A percentile compares a stretch with the other conserved stretches of the same genome.
These are phyloP conservation scores for Rhinophrynus dorsalis DNA, from an alignment of 2,797 vertebrate species.

Conservation along the genomic window DNA sequence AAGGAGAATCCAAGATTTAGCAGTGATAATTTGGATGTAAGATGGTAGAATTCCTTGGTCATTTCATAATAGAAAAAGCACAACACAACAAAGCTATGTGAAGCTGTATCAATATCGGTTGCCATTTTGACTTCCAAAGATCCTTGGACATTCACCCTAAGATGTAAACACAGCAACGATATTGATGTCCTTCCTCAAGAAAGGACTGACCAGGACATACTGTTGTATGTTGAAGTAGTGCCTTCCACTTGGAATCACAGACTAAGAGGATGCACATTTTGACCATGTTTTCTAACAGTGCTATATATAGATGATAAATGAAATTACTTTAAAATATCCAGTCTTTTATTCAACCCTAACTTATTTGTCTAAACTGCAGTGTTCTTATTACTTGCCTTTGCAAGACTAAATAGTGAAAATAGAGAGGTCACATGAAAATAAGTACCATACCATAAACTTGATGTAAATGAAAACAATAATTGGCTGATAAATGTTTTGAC, in stretches of 20 bases:
- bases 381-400: slow-evolving; percentile 65
- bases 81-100: slow-evolving; percentile 60
- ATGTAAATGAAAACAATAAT: not conserved
- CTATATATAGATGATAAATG: slow-evolving; percentile 62
- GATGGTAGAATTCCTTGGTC: not conserved
- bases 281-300: slow-evolving; percentile 58
- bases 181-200: slow-evolving; percentile 48
- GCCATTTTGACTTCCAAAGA: slow-evolving; percentile 63
- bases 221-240: slow-evolving; percentile 59
- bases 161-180: slow-evolving; percentile 44
- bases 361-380: slow-evolving; percentile 68
- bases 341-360: slow-evolving; percentile 63
- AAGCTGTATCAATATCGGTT: slow-evolving; percentile 57
- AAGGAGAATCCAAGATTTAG: slow-evolving; percentile 47
- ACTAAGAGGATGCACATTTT: slow-evolving; percentile 56
- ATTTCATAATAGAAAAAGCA: slow-evolving; percentile 49
- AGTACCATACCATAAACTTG: slow-evolving; percentile 30
- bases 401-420: slow-evolving; percentile 54
- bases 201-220: slow-evolving; percentile 40
- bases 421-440: slow-evolving; percentile 46
- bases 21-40: not conserved
- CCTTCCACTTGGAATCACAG: slow-evolving; percentile 61
- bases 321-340: slow-evolving; percentile 60
- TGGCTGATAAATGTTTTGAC: too few species aligned
- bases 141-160: slow-evolving; percentile 53